phyloP scores from a whole-genome alignment of 2,888 invertebrate species.

The Eilema depressum region DNA sequence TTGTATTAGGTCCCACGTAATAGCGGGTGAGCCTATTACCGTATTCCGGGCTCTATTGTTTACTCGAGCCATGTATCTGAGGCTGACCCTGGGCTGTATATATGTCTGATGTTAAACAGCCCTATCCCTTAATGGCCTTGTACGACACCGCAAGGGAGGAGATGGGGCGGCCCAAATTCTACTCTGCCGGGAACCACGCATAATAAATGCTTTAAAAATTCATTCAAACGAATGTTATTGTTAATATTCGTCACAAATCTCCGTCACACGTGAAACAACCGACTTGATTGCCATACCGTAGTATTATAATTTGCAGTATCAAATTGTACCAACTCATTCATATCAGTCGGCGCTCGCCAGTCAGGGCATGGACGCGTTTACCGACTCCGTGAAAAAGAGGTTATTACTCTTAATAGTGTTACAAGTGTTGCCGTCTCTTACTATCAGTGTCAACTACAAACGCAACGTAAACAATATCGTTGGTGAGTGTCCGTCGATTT shows the following conservation, averaged over 20 bases:
- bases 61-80: no score
- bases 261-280: neutral
- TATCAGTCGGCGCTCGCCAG: constrained; percentile 19
- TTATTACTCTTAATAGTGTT: constrained; percentile 10
- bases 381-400: constrained; percentile 11
- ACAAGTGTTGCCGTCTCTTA: constrained; percentile 31
- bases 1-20: no score
- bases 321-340: constrained; percentile 5
- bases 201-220: no score
- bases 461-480: constrained; percentile 7
- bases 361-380: constrained; percentile 18
- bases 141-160: no score
- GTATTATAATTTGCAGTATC: constrained; percentile 12
- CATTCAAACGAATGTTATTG: no score
- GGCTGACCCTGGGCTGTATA: no score
- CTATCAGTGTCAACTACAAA: constrained; percentile 17
- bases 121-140: no score
- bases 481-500: constrained; percentile 15
- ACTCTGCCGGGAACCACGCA: no score
- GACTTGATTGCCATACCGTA: neutral
- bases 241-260: neutral
- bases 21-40: no score
- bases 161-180: no score
- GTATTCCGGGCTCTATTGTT: no score
- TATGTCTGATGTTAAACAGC: no score